phyloP scores from a whole-genome alignment of 2,113 vertebrate genomes.

The Diadophis punctatus region DNA sequence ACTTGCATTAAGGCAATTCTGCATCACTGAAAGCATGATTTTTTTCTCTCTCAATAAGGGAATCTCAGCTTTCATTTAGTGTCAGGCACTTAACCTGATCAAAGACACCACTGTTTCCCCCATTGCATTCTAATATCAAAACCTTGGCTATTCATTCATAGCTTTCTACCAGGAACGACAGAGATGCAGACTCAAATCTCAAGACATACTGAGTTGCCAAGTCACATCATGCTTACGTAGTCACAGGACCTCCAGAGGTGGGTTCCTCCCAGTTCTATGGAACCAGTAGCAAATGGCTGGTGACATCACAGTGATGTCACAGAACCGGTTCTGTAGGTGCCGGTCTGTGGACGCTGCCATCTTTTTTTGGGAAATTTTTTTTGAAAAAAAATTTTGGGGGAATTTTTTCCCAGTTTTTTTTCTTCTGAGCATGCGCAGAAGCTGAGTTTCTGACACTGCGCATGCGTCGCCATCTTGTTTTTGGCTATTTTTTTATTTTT shows the following conservation, averaged over 20 bases:
- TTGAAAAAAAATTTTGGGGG: no score
- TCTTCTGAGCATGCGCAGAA: no score
- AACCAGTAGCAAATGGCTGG: no score
- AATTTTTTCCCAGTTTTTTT: no score
- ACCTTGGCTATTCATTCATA: not conserved
- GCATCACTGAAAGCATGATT: not conserved
- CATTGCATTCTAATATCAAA: not conserved
- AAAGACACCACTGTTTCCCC: not conserved
- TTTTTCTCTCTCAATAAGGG: not conserved
- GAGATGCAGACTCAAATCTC: not conserved
- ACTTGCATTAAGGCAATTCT: not conserved
- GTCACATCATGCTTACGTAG: not conserved
- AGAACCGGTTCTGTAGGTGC: no score
- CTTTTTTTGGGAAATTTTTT: no score
- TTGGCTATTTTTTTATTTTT: no score
- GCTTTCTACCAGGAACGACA: not conserved
- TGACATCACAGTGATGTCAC: no score
- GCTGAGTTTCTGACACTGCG: no score
- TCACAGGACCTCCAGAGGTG: not conserved
- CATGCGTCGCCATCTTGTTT: no score
- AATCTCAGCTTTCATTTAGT: not conserved
- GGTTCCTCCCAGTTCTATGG: no score
- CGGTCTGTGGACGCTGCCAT: no score
- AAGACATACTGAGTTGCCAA: not conserved
- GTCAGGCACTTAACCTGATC: rapidly evolving